Evolutionary conservation across 2,888 invertebrate genomes (phyloP), one percentile per base, ranked within the genome.

Genomic region (Syrista parreyssii): DNA sequence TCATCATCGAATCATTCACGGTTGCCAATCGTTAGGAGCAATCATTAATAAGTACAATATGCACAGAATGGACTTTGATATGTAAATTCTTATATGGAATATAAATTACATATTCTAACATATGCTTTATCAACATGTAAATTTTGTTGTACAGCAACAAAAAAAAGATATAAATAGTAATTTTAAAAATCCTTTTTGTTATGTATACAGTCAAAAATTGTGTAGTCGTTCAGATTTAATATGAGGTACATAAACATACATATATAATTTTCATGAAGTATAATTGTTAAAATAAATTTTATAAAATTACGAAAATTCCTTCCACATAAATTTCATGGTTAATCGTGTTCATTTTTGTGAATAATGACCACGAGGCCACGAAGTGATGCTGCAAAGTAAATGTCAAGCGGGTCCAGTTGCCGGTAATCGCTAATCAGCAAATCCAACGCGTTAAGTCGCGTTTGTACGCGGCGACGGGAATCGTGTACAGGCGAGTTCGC

Each of bases 351-450:
- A 55, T 23, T 55, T 55, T 55, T 55, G 55, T 23, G 9, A 55
- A 55, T 55, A 71, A 71, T 32, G 31, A 33, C 69, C 40, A 77
- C 77, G 75, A 77, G 32, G 75, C 55, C 75, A 12, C 33, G 71
- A 69, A 75, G 77, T 55, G 71, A 55, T 9, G 74, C 36, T 68
- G 31, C 76, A 9, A 34, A 80, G 78, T 80, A 82, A 82, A 84
- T 81, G 78, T 79, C 77, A 77, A 36, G 69, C 32, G 32, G 69
- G 75, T 32, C 71, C 71, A 71, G 71, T 33, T 71, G 71, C 12
- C 31, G 31, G 71, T 71, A 71, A 71, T 71, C 71, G 71, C 71
- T 71, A 71, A 71, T 71, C 71, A 71, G 71, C 33, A 71, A 71
- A 71, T 71, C 71, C 33, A 71, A 71, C 33, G 55, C 23, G 55